Base-by-base conservation (phyloP, 1,140 invertebrate genomes). In the Heliconius nattereri region DNA sequence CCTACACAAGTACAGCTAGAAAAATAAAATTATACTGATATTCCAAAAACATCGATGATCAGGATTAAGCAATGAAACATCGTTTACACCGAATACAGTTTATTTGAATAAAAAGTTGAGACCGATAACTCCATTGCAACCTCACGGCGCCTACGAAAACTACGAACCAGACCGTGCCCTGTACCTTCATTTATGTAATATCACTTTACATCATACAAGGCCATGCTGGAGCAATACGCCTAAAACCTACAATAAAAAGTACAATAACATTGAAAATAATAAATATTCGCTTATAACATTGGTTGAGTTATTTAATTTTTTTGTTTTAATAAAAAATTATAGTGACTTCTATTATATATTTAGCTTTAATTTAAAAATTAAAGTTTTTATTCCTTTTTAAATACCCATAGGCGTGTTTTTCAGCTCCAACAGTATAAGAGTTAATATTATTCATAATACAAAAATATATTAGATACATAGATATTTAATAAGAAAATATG, bases 41-140 rank as follows among this genome's bases (percentile, higher is more conserved):
- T 45, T 45, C 13, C 3, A 45, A 45, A 11, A 45, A 45, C 5
- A 45, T 13, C 3, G 13, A 20, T 20, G 54, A 23, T 11, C 7
- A 20, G 54, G 54, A 23, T 66, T 16, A 66, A 76, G n/a, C 54
- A 82, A 79, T 82, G 73, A 82, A 82, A 83, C 80, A 76, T 75
- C 54, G 45, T 19, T 71, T 80, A 83, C 79, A 85, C 78, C 80
- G 79, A 83, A 82, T 82, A 82, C 79, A 79, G 75, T 82, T 81
- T 78, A 82, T 82, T 82, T 79, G 81, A 82, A 82, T 83, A 80
- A 76, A 83, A 78, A 83, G n/a, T 80, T 80, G 76, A 54, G 76
- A 72, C 75, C 32, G 52, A 45, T 73, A 57, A 73, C 71, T 74
- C 71, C 80, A 83, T 85, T 87, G 86, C 86, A 87, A 84, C 81